Percentiles rank a stretch among this genome's conserved stretches.
Evolutionary conservation across 2,113 vertebrate species (phyloP).

Genomic region (Ictalurus punctatus): DNA sequence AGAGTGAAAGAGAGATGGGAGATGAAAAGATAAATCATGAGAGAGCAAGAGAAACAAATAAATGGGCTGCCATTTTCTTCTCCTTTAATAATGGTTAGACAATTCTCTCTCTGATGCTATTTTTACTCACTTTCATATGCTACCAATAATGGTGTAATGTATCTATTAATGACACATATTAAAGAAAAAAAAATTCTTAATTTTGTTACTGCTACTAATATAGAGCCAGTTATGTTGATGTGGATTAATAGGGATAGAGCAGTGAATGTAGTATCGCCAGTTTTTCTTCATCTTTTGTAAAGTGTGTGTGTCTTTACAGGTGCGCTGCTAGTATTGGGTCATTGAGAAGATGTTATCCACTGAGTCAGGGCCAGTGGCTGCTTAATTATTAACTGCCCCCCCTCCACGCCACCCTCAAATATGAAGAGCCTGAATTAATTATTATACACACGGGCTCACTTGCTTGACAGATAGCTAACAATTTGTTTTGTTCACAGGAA

Average conservation of each 20-base stretch:
- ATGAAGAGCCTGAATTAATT: slow-evolving; percentile 66
- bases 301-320: slow-evolving; percentile 8
- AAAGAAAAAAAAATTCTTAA: slow-evolving; percentile 18
- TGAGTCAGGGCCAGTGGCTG: slow-evolving; percentile 53
- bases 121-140: slow-evolving; percentile 28
- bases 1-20: slow-evolving; percentile 29
- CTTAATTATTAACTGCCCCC: slow-evolving; percentile 67
- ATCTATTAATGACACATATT: slow-evolving; percentile 13
- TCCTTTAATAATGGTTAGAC: slow-evolving; percentile 34
- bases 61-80: slow-evolving; percentile 30
- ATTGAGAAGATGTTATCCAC: slow-evolving; percentile 50
- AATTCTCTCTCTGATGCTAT: not conserved
- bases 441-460: slow-evolving; percentile 58
- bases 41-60: slow-evolving; percentile 25
- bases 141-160: slow-evolving; percentile 17
- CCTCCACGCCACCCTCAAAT: slow-evolving; percentile 58
- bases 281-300: not conserved
- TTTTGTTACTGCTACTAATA: slow-evolving; percentile 2
- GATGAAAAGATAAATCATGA: slow-evolving; percentile 46
- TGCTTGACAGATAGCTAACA: slow-evolving; percentile 53
- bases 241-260: slow-evolving; percentile 11
- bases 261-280: not conserved
- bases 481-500: slow-evolving; percentile 62
- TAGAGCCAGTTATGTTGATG: slow-evolving; percentile 4
- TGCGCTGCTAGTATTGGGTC: slow-evolving; percentile 25